Conservation (phyloP, 2,888 invertebrate species). For the Orthonychiurus folsomi region DNA sequence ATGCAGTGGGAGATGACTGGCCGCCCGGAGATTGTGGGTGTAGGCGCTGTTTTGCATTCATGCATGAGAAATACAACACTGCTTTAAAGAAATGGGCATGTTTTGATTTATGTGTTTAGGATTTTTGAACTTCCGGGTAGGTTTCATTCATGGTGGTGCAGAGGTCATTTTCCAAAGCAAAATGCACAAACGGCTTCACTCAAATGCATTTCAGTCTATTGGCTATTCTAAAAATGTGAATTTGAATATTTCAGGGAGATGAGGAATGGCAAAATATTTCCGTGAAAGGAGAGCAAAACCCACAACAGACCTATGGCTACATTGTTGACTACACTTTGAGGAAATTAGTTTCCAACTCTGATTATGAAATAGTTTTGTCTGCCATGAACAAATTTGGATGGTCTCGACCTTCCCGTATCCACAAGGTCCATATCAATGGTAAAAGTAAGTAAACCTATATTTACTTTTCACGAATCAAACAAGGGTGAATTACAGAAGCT, state of each 20-base stretch:
- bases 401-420: constrained; percentile 4
- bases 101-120: too few species aligned
- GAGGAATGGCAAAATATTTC: not conserved
- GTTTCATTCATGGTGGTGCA: too few species aligned
- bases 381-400: constrained; percentile 8
- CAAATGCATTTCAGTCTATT: too few species aligned
- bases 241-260: not conserved
- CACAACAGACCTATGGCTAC: not conserved
- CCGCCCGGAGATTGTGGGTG: too few species aligned
- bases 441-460: constrained; percentile 8
- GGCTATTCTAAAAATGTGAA: not conserved
- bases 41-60: too few species aligned
- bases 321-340: constrained; percentile 2
- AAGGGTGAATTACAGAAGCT: not conserved
- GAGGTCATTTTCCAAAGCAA: too few species aligned
- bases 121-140: too few species aligned
- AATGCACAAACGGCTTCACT: too few species aligned
- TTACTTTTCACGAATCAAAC: not conserved
- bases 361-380: constrained; percentile 6
- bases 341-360: constrained; percentile 6
- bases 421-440: constrained; percentile 11
- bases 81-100: too few species aligned
- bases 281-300: not conserved
- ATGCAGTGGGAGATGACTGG: too few species aligned
- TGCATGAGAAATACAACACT: too few species aligned